Conservation (phyloP, 2,888 invertebrate species). For the Fabriciana adippe region DNA sequence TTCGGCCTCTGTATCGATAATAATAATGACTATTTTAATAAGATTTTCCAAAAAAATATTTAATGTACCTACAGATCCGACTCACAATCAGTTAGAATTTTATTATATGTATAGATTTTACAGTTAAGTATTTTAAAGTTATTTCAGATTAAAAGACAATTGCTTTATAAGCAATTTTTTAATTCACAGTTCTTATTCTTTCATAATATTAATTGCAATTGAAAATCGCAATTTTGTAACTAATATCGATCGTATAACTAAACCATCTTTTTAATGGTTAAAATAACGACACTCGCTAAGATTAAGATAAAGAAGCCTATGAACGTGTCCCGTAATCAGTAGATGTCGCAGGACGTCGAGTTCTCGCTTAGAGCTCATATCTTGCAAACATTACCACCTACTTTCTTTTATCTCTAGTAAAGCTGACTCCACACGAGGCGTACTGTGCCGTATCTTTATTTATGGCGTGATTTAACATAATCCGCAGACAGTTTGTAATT, state of each 20-base stretch:
- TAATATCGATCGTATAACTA: not conserved
- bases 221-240: not conserved
- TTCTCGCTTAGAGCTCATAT: conserved; percentile 49
- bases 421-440: conserved; percentile 25
- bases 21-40: too few species aligned
- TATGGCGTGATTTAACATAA: conserved; percentile 27
- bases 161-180: too few species aligned
- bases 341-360: conserved; percentile 43
- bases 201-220: too few species aligned
- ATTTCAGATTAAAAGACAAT: too few species aligned
- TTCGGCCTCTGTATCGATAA: too few species aligned
- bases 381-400: conserved; percentile 54
- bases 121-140: too few species aligned
- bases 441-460: conserved; percentile 35
- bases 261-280: not conserved
- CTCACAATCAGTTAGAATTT: too few species aligned
- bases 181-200: too few species aligned
- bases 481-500: conserved; percentile 19
- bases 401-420: conserved; percentile 52
- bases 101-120: too few species aligned
- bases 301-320: conserved; percentile 1
- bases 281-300: not conserved
- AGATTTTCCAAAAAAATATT: too few species aligned
- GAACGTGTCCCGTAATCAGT: conserved; percentile 22
- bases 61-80: too few species aligned